Conservation (phyloP, 2,888 invertebrate species). For the Rhaphigaster nebulosa region DNA sequence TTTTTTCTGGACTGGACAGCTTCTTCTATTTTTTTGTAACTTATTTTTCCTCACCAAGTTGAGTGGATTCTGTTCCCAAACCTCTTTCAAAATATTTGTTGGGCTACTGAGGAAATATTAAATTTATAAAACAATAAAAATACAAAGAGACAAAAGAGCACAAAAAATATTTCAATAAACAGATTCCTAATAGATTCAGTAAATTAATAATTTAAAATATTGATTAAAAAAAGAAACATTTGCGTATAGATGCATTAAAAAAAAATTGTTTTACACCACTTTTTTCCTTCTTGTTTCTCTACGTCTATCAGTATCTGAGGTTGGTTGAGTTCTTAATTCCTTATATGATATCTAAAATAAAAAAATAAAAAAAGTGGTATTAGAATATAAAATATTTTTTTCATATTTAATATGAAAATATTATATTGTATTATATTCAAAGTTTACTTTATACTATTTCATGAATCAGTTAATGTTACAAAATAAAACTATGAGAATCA, state of each 20-base stretch:
- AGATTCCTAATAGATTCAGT: neutral
- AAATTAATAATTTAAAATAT: neutral
- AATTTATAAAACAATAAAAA: neutral
- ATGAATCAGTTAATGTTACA: no score
- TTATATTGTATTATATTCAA: neutral
- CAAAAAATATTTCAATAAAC: neutral
- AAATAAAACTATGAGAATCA: no score
- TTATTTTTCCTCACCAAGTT: neutral
- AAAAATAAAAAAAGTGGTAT: neutral
- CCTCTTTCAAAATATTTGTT: neutral
- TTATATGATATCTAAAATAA: conserved; percentile 76
- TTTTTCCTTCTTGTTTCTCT: conserved; percentile 75
- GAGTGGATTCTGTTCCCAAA: neutral
- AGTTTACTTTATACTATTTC: no score
- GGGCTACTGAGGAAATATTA: neutral
- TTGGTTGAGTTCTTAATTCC: conserved; percentile 77
- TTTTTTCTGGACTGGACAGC: neutral
- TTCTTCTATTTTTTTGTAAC: neutral
- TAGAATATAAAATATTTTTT: neutral
- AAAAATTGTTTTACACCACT: neutral
- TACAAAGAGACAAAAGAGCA: neutral
- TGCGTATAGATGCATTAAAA: conserved; percentile 52
- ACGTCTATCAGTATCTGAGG: conserved; percentile 71
- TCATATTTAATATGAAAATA: neutral
- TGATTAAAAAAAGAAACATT: neutral